Conservation (phyloP, 2,797 vertebrate species). For the Esox masquinongy region DNA sequence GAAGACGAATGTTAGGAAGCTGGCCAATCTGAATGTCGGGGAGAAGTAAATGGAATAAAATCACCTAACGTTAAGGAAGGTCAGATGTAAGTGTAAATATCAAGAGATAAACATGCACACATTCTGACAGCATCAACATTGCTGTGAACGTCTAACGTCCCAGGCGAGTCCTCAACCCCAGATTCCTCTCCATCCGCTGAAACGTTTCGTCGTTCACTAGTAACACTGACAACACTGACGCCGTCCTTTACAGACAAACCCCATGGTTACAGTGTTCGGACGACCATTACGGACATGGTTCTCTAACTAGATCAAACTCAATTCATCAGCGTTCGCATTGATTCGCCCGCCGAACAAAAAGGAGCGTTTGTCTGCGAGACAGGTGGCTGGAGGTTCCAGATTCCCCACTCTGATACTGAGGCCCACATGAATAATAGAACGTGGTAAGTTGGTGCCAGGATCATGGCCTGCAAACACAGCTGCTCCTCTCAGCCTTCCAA, state of each 20-base stretch:
- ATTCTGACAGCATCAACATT: not conserved
- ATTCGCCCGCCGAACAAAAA: constrained; percentile 91
- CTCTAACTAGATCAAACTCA: constrained; percentile 78
- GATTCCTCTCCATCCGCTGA: constrained; percentile 5
- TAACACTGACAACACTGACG: constrained; percentile 81
- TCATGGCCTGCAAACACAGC: constrained; percentile 92
- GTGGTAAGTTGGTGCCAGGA: constrained; percentile 89
- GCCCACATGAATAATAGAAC: constrained; percentile 98
- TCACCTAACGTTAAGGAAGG: constrained; percentile 19
- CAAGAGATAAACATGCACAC: not conserved
- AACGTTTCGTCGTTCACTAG: constrained; percentile 81
- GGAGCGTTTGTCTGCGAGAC: constrained; percentile 93
- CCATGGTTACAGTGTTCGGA: constrained; percentile 10
- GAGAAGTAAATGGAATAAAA: not conserved
- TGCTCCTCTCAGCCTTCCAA: constrained; percentile 88
- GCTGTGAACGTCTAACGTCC: not conserved
- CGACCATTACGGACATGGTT: constrained; percentile 24
- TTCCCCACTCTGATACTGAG: constrained; percentile 88
- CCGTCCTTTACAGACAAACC: constrained; percentile 73
- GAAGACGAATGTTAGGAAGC: constrained; percentile 20
- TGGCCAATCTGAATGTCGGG: constrained; percentile 16
- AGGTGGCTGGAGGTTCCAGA: constrained; percentile 90
- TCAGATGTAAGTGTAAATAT: constrained; percentile 3
- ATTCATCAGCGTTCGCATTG: constrained; percentile 92
- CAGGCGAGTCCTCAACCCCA: not conserved